Conservation (phyloP, 2,888 invertebrate species). For the Trachelus troglodyta region DNA sequence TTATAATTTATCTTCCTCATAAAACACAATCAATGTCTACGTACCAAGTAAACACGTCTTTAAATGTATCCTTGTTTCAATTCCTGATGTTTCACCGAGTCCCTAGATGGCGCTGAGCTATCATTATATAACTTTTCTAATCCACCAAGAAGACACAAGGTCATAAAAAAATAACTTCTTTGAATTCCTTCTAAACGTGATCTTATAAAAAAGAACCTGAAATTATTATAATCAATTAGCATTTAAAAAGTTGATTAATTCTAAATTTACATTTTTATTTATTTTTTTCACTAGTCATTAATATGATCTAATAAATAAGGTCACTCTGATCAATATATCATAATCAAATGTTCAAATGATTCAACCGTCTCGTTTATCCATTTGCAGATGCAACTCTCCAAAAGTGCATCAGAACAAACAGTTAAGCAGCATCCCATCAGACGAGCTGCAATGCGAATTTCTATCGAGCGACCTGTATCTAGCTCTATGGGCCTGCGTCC, state of each 20-base stretch:
- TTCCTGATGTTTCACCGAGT: neutral
- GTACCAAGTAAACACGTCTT: neutral
- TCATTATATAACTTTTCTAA: neutral
- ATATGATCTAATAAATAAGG: neutral
- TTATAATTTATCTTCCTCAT: neutral
- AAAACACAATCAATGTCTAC: neutral
- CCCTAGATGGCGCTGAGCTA: neutral
- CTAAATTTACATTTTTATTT: neutral
- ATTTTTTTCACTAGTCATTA: neutral
- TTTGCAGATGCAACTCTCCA: conserved; percentile 69
- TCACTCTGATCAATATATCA: neutral
- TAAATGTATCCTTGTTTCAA: neutral
- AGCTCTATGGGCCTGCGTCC: conserved; percentile 46
- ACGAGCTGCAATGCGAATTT: conserved; percentile 65
- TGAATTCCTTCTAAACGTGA: neutral
- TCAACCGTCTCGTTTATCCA: neutral
- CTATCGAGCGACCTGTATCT: conserved; percentile 11
- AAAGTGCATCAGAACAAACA: conserved; percentile 63
- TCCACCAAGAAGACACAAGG: neutral
- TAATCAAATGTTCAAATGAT: neutral
- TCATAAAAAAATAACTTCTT: neutral
- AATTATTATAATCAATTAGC: neutral
- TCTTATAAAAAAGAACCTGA: neutral
- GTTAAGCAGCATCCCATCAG: conserved; percentile 65
- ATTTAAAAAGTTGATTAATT: neutral